Conservation (phyloP, 2,113 vertebrate species). For the Piaya cayana region DNA sequence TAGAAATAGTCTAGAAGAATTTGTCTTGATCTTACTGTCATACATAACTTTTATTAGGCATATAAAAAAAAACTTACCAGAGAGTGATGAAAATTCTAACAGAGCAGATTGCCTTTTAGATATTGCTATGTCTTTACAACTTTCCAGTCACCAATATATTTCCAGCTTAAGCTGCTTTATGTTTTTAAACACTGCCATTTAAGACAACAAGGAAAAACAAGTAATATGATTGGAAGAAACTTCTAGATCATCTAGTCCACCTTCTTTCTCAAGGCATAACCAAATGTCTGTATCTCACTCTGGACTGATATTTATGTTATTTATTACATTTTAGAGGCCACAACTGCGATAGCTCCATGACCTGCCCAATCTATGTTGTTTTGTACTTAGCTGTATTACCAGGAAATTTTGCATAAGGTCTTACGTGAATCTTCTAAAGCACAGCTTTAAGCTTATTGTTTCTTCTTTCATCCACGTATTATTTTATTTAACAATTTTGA, state of each 20-base stretch:
- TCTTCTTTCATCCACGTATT: background rate
- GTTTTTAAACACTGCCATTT: background rate
- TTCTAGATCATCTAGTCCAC: background rate
- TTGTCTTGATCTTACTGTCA: background rate
- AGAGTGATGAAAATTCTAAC: background rate
- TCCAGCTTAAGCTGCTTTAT: background rate
- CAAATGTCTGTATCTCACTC: background rate
- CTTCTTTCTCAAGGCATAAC: background rate
- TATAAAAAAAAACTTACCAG: background rate
- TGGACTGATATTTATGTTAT: background rate
- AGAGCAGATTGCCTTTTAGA: background rate
- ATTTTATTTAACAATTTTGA: background rate
- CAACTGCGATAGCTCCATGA: background rate
- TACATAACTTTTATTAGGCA: background rate
- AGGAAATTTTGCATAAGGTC: background rate
- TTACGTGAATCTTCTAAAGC: background rate
- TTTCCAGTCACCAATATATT: background rate
- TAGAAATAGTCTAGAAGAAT: background rate
- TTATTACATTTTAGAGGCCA: background rate
- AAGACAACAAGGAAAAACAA: background rate
- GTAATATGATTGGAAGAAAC: background rate
- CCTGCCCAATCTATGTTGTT: background rate
- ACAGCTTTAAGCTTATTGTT: background rate
- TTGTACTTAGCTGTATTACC: background rate
- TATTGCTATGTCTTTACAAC: background rate